A percentile compares a stretch with the other conserved stretches of the same genome.
phyloP scores from a whole-genome alignment of 2,888 invertebrate genomes.

The Drosophila gaucha region DNA sequence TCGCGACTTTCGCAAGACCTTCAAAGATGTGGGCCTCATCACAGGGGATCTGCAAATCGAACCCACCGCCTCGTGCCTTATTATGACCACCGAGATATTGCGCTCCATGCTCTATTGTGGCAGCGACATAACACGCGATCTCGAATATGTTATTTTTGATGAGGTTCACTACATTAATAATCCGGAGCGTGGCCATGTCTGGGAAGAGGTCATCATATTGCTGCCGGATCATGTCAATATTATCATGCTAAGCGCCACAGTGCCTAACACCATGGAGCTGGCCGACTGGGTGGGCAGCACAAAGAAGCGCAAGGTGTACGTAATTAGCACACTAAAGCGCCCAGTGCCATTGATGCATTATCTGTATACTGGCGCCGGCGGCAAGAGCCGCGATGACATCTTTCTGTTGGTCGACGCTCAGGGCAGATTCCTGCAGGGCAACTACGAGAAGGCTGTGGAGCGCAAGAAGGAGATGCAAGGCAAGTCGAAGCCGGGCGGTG shows the following conservation, averaged over 20 bases:
- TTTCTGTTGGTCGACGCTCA: slow-evolving; percentile 92
- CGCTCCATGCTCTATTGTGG: slow-evolving; percentile 98
- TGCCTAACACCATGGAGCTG: slow-evolving; percentile 98
- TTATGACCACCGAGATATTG: slow-evolving; percentile 99
- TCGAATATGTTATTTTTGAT: slow-evolving; percentile 99
- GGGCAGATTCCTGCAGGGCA: slow-evolving; percentile 88
- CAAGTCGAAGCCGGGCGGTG: slow-evolving; percentile 46
- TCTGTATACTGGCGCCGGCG: slow-evolving; percentile 92
- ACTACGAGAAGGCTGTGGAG: slow-evolving; percentile 87
- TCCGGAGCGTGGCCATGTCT: slow-evolving; percentile 98
- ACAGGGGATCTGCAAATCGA: slow-evolving; percentile 99
- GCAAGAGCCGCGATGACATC: slow-evolving; percentile 88
- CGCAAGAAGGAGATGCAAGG: slow-evolving; percentile 85
- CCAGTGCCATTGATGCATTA: slow-evolving; percentile 98
- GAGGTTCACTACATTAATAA: slow-evolving; percentile 99
- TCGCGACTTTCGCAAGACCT: slow-evolving; percentile 96
- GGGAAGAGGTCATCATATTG: slow-evolving; percentile 99
- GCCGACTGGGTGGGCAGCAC: slow-evolving; percentile 97
- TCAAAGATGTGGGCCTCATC: slow-evolving; percentile 96
- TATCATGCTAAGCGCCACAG: slow-evolving; percentile 98
- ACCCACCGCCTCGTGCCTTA: slow-evolving; percentile 95
- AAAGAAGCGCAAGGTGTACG: slow-evolving; percentile 94
- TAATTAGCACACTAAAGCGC: slow-evolving; percentile 95
- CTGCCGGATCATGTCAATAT: slow-evolving; percentile 97
- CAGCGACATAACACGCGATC: slow-evolving; percentile 95